Evolutionary conservation across 1,140 invertebrate genomes (phyloP), one percentile per base, ranked within the genome.

Genomic region (Homarus americanus): DNA sequence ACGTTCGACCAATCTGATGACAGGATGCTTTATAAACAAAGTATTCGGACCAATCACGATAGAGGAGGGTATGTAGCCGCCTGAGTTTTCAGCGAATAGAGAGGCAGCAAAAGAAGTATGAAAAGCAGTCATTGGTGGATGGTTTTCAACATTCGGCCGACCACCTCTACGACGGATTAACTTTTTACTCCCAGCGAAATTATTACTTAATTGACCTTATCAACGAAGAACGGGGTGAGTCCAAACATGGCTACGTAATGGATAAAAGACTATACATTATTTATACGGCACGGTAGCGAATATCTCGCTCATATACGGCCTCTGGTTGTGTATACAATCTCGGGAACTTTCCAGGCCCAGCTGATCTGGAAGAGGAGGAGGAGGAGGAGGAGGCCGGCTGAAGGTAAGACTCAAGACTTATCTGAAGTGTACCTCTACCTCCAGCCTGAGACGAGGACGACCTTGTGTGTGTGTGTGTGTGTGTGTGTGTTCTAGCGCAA

Each of bases 131-230:
- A 41, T 41, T 34, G 75, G 75, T 34, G 36, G 41, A 17, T 38
- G 44, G 38, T 78, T 78, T 34, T 38, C 17, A 17, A 38, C 28
- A 40, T 44, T 78, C 41, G 78, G 53, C 53, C 49, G 78, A 80
- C 78, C 78, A 80, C 78, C 78, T 53, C 41, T 38, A 28, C 41
- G 78, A 53, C 36, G 44, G 53, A 80, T 80, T 80, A 80, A 80
- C 34, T 80, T 80, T 80, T 80, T 80, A 53, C 32, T 34, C n/a
- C 44, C 12, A 32, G 32, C 41, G 36, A 28, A 80, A 80, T 80
- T 80, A 80, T 80, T 80, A 53, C 78, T 80, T 80, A 80, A 80
- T 80, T 80, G 78, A 80, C 78, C 78, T 53, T 53, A 80, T 80
- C 41, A 80, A 32, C 44, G 32, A 53, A 80, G 44, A 80, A 24